Percentiles rank a stretch among this genome's conserved stretches.
Evolutionary conservation across 2,797 vertebrate genomes (phyloP).

Genomic region (Hafferia zeledoni): DNA sequence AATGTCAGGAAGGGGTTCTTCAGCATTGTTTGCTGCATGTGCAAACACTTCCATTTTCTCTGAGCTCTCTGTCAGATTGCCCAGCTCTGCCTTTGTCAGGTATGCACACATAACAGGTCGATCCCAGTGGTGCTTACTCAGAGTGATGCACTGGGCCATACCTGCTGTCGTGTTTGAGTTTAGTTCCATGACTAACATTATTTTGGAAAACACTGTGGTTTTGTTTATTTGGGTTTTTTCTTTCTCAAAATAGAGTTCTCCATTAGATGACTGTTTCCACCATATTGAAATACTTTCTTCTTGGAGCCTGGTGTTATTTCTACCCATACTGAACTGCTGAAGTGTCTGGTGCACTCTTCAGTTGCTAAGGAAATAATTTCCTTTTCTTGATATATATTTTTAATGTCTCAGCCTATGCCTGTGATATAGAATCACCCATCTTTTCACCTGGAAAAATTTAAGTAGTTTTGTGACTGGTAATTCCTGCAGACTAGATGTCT

Average conservation of each 20-base stretch:
- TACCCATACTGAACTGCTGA: not conserved
- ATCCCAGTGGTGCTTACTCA: not conserved
- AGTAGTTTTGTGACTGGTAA: not conserved
- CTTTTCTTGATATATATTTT: not conserved
- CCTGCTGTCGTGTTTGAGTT: not conserved
- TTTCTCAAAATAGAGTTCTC: not conserved
- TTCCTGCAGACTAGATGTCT: not conserved
- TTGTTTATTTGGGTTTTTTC: not conserved
- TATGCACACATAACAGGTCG: not conserved
- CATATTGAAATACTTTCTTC: not conserved
- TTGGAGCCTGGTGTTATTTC: not conserved
- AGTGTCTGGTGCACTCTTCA: not conserved
- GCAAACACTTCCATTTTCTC: not conserved
- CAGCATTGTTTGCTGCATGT: not conserved
- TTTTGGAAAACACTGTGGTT: not conserved
- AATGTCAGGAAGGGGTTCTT: not conserved
- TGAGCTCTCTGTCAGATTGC: not conserved
- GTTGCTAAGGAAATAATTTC: slow-evolving; percentile 2
- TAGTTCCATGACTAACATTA: not conserved
- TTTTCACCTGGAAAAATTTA: not conserved
- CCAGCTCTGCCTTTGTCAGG: not conserved
- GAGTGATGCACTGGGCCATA: not conserved
- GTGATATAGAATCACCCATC: not conserved
- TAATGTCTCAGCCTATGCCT: not conserved
- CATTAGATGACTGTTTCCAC: not conserved